These are phyloP conservation scores for Gisinianus flammeolus DNA, from an alignment of 2,888 invertebrate species.

Conservation along the genomic window DNA sequence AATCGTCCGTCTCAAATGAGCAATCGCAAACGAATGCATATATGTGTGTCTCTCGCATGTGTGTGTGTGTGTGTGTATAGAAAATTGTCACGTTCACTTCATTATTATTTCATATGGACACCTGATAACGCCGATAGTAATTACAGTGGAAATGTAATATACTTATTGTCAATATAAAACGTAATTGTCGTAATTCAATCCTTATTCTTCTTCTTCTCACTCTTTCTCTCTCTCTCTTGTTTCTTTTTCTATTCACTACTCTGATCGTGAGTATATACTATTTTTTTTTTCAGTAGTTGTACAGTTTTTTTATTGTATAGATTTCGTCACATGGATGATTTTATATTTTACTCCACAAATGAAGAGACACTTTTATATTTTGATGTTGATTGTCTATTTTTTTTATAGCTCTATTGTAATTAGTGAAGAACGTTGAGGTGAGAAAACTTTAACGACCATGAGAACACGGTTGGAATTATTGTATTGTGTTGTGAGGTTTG, in stretches of 20 bases:
- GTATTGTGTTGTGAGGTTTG: neutral
- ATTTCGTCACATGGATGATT: too few species aligned
- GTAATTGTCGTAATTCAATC: too few species aligned
- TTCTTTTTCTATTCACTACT: too few species aligned
- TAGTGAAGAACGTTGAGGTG: neutral
- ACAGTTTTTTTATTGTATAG: too few species aligned
- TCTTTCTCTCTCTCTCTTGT: too few species aligned
- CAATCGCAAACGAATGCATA: neutral
- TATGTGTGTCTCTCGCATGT: neutral
- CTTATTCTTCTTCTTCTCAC: too few species aligned
- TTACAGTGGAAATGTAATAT: too few species aligned
- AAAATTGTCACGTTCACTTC: neutral
- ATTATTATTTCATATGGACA: neutral
- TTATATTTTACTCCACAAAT: too few species aligned
- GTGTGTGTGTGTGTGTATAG: neutral
- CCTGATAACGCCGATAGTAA: neutral
- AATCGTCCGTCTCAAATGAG: neutral
- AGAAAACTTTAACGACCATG: conserved; percentile 19
- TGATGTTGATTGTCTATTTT: neutral
- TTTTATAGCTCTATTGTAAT: neutral
- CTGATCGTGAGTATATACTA: too few species aligned
- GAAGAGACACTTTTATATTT: neutral
- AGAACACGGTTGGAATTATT: neutral
- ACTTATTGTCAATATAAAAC: too few species aligned
- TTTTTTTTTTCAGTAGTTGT: too few species aligned